phyloP scores from a whole-genome alignment of 2,797 vertebrate species.

The Xiphorhynchus erythropygius region DNA sequence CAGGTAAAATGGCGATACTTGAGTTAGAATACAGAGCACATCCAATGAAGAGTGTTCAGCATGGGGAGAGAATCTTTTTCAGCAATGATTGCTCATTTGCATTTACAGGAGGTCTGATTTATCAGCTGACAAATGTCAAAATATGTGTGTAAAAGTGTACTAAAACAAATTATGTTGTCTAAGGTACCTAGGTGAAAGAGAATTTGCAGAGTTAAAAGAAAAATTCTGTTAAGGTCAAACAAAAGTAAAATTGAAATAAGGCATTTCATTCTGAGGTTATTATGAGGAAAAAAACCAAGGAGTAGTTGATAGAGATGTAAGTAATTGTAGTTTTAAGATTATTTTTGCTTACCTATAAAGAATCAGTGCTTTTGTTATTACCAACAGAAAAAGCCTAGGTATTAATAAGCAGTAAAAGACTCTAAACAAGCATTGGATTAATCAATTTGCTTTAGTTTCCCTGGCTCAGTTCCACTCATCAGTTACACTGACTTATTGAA shows the following conservation, averaged over 20 bases:
- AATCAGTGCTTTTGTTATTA: not conserved
- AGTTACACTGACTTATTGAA: not conserved
- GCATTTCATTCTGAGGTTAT: not conserved
- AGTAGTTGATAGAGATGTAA: not conserved
- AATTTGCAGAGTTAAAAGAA: not conserved
- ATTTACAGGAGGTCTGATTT: not conserved
- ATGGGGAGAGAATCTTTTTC: not conserved
- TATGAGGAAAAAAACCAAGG: not conserved
- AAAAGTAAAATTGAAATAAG: not conserved
- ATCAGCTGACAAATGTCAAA: not conserved
- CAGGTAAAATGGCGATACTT: not conserved
- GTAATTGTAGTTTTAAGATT: not conserved
- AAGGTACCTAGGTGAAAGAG: not conserved
- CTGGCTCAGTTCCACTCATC: not conserved
- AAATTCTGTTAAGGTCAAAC: not conserved
- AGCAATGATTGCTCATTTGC: not conserved
- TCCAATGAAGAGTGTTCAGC: not conserved
- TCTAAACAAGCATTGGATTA: not conserved
- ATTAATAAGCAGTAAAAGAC: not conserved
- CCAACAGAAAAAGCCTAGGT: not conserved
- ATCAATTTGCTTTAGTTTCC: not conserved
- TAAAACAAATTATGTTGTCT: not conserved
- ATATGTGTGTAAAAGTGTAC: not conserved
- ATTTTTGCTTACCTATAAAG: not conserved
- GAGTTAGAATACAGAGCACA: not conserved